phyloP scores from a whole-genome alignment of 2,888 invertebrate genomes.

The Halictus quadricinctus region DNA sequence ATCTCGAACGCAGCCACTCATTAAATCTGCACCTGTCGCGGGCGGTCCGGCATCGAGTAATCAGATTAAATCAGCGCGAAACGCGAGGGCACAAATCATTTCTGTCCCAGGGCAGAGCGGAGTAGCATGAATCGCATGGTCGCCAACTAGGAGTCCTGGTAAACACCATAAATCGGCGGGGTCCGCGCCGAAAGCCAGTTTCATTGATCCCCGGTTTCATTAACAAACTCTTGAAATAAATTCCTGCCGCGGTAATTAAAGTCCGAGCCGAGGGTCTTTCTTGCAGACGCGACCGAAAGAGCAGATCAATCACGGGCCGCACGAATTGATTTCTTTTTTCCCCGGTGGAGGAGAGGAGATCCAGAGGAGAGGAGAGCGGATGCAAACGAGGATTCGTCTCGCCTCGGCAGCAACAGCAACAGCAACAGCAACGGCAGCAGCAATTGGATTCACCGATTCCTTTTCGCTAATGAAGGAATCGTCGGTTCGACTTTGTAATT shows the following conservation, averaged over 20 bases:
- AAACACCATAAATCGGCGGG: slow-evolving; percentile 22
- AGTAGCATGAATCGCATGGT: neutral
- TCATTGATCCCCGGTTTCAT: slow-evolving; percentile 34
- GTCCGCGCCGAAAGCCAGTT: neutral
- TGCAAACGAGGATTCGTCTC: slow-evolving; percentile 70
- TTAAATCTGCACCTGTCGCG: slow-evolving; percentile 33
- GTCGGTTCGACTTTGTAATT: slow-evolving; percentile 77
- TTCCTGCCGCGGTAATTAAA: slow-evolving; percentile 47
- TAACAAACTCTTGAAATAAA: slow-evolving; percentile 42
- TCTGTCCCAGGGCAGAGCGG: neutral
- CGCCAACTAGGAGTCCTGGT: neutral
- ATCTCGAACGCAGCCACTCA: neutral
- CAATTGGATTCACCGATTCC: slow-evolving; percentile 65
- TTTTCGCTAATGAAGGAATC: slow-evolving; percentile 78
- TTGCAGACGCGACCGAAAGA: slow-evolving; percentile 54
- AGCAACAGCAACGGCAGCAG: slow-evolving; percentile 32
- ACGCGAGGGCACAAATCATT: neutral
- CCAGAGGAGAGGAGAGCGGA: slow-evolving; percentile 46
- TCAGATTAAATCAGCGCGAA: slow-evolving; percentile 22
- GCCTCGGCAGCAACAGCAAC: slow-evolving; percentile 37
- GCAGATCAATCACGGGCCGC: slow-evolving; percentile 53
- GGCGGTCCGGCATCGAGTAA: slow-evolving; percentile 18
- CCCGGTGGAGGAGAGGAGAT: slow-evolving; percentile 20
- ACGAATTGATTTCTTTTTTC: slow-evolving; percentile 36
- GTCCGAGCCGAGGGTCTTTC: slow-evolving; percentile 27